A percentile compares a stretch with the other conserved stretches of the same genome.
Evolutionary conservation across 2,888 invertebrate species (phyloP).

Genomic region (Tineola bisselliella): DNA sequence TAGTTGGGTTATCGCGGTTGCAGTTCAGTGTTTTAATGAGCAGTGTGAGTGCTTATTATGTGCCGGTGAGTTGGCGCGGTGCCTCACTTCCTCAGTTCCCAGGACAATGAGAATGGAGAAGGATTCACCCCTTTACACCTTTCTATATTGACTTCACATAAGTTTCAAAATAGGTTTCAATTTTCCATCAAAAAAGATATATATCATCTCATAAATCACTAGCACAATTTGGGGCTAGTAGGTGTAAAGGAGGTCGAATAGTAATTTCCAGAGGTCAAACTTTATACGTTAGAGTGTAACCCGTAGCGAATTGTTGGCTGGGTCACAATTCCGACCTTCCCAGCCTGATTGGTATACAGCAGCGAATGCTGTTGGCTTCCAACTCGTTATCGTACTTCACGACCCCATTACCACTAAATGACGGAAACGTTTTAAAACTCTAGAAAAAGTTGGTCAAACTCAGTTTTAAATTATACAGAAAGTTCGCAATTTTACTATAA

Average conservation of each 20-base stretch:
- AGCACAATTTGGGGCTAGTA: too few species aligned
- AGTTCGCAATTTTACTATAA: background rate
- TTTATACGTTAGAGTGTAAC: background rate
- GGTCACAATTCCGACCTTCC: slow-evolving; percentile 21
- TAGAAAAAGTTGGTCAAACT: background rate
- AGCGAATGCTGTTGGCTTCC: slow-evolving; percentile 21
- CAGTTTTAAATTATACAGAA: background rate
- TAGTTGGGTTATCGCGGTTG: background rate
- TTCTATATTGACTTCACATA: too few species aligned
- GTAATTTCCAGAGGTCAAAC: background rate
- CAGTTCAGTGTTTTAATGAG: background rate
- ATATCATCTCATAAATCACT: too few species aligned
- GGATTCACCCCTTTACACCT: too few species aligned
- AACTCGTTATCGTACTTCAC: slow-evolving; percentile 51
- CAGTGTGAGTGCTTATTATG: slow-evolving; percentile 5
- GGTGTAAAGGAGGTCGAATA: background rate
- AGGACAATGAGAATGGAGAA: slow-evolving; percentile 19
- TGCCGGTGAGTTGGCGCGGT: slow-evolving; percentile 18
- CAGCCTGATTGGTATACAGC: background rate
- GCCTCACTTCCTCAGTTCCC: slow-evolving; percentile 26
- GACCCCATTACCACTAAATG: slow-evolving; percentile 40
- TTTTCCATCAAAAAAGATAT: too few species aligned
- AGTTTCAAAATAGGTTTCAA: too few species aligned
- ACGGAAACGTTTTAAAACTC: slow-evolving; percentile 5
- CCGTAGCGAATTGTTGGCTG: slow-evolving; percentile 23